These are phyloP conservation scores for Sipunculus nudus DNA, from an alignment of 2,888 invertebrate species.

Conservation along the genomic window DNA sequence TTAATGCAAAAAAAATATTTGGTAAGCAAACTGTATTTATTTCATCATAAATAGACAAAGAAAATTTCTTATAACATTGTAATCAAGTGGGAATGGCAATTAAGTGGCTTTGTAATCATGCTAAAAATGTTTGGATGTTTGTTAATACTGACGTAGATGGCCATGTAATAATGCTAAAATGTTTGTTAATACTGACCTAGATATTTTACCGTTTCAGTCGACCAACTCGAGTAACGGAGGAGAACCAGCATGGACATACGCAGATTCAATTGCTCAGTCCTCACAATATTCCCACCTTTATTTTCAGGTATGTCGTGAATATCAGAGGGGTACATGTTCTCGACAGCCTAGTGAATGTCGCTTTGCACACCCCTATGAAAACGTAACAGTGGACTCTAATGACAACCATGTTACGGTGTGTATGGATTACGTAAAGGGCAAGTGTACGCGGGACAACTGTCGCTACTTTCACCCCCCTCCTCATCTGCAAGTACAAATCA, in stretches of 20 bases:
- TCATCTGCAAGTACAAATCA: slow-evolving; percentile 83
- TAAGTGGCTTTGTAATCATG: no score
- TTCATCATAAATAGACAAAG: no score
- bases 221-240: no score
- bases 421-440: slow-evolving; percentile 90
- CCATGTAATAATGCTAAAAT: no score
- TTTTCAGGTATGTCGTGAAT: slow-evolving; percentile 85
- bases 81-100: no score
- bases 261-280: slow-evolving; percentile 18
- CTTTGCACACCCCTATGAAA: slow-evolving; percentile 96
- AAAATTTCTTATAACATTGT: no score
- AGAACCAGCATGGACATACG: slow-evolving; percentile 22
- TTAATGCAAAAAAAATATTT: no score
- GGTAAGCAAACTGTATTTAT: no score
- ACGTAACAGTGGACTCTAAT: slow-evolving; percentile 89
- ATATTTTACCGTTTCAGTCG: no score
- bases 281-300: slow-evolving; percentile 23
- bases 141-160: no score
- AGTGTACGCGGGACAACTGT: slow-evolving; percentile 98
- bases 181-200: no score
- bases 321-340: slow-evolving; percentile 98
- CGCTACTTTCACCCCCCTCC: slow-evolving; percentile 99
- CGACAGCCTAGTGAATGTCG: slow-evolving; percentile 97
- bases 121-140: no score
- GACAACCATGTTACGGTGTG: slow-evolving; percentile 99